phyloP scores from a whole-genome alignment of 2,113 vertebrate genomes.

The Bostrychus sinensis region DNA sequence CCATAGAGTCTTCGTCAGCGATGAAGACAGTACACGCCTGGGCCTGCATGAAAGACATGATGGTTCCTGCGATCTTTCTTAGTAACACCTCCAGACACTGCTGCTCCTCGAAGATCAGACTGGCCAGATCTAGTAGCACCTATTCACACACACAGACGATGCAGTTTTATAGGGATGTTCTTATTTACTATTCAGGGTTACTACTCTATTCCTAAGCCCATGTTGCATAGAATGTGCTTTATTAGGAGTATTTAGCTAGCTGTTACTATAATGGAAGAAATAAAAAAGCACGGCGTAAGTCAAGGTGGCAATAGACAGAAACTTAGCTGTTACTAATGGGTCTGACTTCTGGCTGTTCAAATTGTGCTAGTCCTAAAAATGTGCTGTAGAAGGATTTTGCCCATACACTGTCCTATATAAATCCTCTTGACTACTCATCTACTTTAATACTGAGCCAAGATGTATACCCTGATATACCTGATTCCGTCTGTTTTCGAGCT shows the following conservation, averaged over 20 bases:
- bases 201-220: too few species aligned
- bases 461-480: constrained; percentile 78
- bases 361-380: too few species aligned
- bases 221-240: too few species aligned
- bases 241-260: too few species aligned
- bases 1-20: constrained; percentile 87
- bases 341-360: too few species aligned
- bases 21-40: constrained; percentile 95
- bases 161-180: neutral
- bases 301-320: neutral
- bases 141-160: constrained; percentile 55
- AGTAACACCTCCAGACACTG: constrained; percentile 93
- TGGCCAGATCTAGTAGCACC: constrained; percentile 96
- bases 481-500: constrained; percentile 93
- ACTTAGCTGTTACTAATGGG: neutral
- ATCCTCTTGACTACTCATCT: too few species aligned
- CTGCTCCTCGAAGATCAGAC: constrained; percentile 97
- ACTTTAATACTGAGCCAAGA: too few species aligned
- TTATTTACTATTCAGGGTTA: too few species aligned
- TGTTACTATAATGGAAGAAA: too few species aligned
- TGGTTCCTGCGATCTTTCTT: constrained; percentile 94
- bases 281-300: too few species aligned
- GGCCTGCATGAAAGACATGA: constrained; percentile 97
- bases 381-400: too few species aligned
- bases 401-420: too few species aligned